Conservation (phyloP, 2,113 vertebrate genomes). For the Hydrochoerus hydrochaeris region DNA sequence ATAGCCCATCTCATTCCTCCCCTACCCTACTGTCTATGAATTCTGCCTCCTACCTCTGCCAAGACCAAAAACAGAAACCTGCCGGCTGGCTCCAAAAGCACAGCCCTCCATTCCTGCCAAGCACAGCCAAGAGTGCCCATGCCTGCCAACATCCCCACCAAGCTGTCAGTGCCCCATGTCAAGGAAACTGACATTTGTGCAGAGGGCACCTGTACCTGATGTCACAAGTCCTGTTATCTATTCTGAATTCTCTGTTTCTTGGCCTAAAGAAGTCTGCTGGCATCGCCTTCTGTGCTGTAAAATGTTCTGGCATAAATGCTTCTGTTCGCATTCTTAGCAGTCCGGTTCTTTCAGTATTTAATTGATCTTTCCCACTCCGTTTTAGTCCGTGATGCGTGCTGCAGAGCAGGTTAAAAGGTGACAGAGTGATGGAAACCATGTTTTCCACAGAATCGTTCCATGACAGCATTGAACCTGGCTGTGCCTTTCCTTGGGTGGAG, state of each 20-base stretch:
- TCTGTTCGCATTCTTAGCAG: neutral
- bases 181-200: conserved; percentile 51
- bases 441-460: neutral
- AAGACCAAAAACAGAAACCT: conserved; percentile 33
- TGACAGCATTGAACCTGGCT: neutral
- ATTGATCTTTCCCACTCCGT: neutral
- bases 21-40: neutral
- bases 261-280: conserved; percentile 52
- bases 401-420: neutral
- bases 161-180: conserved; percentile 37
- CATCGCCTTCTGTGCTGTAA: neutral
- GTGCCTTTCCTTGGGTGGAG: neutral
- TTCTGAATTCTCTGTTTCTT: conserved; percentile 7
- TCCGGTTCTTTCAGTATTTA: neutral
- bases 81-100: neutral
- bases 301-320: neutral
- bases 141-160: neutral
- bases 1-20: neutral
- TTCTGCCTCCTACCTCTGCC: neutral
- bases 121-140: neutral
- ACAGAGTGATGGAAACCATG: neutral
- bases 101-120: neutral
- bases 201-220: conserved; percentile 56
- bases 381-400: neutral
- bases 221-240: conserved; percentile 37